Percentiles rank a stretch among this genome's conserved stretches.
phyloP scores from a whole-genome alignment of 2,888 invertebrate species.

The Brachyptera risi region DNA sequence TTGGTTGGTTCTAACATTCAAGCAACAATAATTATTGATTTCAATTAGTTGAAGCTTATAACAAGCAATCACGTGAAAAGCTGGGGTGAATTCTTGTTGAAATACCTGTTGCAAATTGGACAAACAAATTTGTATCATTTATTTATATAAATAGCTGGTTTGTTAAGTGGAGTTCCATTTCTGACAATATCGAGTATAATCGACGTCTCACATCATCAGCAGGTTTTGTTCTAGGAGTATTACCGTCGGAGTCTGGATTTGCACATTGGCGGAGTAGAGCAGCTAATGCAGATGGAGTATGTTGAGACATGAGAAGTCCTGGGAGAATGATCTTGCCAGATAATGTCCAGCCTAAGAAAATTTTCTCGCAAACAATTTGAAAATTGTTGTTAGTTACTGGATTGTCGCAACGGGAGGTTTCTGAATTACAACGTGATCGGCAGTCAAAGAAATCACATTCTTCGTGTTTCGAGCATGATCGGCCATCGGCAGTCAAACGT shows the following conservation, averaged over 20 bases:
- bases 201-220: constrained; percentile 49
- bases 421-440: constrained; percentile 54
- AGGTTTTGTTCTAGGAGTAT: constrained; percentile 48
- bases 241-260: constrained; percentile 40
- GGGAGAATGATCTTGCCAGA: constrained; percentile 58
- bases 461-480: constrained; percentile 52
- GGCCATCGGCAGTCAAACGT: constrained; percentile 47
- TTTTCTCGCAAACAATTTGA: constrained; percentile 62
- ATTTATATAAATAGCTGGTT: constrained; percentile 10
- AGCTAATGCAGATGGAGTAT: constrained; percentile 55
- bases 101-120: no score
- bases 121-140: not conserved
- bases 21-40: no score
- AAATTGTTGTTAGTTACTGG: constrained; percentile 58
- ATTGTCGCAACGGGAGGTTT: constrained; percentile 51
- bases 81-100: no score
- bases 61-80: no score
- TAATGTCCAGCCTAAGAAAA: constrained; percentile 60
- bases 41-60: no score
- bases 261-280: constrained; percentile 57
- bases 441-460: constrained; percentile 68
- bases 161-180: constrained; percentile 35
- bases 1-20: no score
- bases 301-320: constrained; percentile 56
- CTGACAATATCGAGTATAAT: constrained; percentile 51